Evolutionary conservation across 2,113 vertebrate species (phyloP).

Genomic region (Mola mola): DNA sequence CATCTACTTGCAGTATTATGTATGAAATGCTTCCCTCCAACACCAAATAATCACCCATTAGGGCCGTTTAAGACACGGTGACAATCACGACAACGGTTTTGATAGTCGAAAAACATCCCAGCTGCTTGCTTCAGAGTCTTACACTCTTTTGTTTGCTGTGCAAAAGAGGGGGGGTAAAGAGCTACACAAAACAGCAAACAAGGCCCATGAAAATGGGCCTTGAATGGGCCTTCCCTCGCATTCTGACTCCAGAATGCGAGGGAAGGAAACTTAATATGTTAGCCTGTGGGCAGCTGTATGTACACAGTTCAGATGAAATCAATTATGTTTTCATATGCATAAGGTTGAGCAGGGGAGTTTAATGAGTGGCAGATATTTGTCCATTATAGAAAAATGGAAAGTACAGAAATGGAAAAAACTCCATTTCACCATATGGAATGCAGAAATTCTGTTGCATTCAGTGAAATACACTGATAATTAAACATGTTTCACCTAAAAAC

Average conservation of each 20-base stretch:
- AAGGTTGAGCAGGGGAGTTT: not conserved
- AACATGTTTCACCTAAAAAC: not conserved
- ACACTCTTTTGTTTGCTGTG: conserved; percentile 1
- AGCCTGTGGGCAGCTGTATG: not conserved
- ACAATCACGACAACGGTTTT: too few species aligned
- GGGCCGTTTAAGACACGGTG: too few species aligned
- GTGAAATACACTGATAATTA: not conserved
- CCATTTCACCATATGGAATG: not conserved
- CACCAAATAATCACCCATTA: too few species aligned
- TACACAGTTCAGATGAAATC: not conserved
- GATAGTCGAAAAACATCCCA: too few species aligned
- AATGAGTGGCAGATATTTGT: not conserved
- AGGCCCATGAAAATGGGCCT: not conserved
- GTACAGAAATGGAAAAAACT: not conserved
- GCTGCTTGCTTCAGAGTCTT: too few species aligned
- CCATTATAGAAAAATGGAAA: not conserved
- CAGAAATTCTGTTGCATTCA: too few species aligned
- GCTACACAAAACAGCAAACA: not conserved
- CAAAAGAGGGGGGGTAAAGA: not conserved
- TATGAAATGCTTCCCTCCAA: too few species aligned
- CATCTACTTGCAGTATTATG: too few species aligned
- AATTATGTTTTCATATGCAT: not conserved
- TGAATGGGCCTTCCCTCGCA: too few species aligned
- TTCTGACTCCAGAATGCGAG: conserved; percentile 7
- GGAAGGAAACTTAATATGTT: conserved; percentile 4